Evolutionary conservation across 2,113 vertebrate species (phyloP), one percentile per base, ranked within the genome.

Genomic region (Tursiops truncatus): DNA sequence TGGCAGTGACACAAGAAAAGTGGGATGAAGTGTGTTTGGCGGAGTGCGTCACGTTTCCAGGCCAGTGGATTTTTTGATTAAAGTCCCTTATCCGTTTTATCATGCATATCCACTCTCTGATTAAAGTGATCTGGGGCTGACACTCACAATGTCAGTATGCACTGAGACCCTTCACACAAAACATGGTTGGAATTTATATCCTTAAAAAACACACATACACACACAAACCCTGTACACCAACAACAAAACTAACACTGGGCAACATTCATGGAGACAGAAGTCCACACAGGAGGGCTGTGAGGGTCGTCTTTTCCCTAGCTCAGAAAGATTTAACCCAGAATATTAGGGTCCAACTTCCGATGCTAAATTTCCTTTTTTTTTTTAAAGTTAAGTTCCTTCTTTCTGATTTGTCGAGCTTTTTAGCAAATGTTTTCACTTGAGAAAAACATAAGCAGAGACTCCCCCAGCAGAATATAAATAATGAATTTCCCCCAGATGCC

Each of bases 41-140:
- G 98, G 99, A 99, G 99, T 99, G 99, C 99, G 99, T 99, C 99
- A 99, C 99, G 99, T 99, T 99, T 99, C 99, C 99, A 99, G 99
- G 99, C 99, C 99, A 99, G 99, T 99, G 99, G 99, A 99, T 99
- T 99, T 99, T 99, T 99, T 99, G 99, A 99, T 99, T 99, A 99
- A 99, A 99, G 99, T 99, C 99, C 99, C 99, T 99, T 99, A 99
- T 99, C 99, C 99, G 99, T 99, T 99, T 99, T 99, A 99, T 99
- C 99, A 99, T 99, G 99, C 99, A 99, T 99, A 99, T 99, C 99
- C 99, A 99, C 99, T 99, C 99, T 99, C 99, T 99, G 99, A 99
- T 99, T 99, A 99, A 99, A 99, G 99, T 99, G 99, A 99, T 99
- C 99, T 99, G 99, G 99, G 99, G 99, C 99, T 99, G 99, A 99